Percentiles rank a stretch among this genome's conserved stretches.
Evolutionary conservation across 1,140 invertebrate genomes (phyloP).

Genomic region (Prorops nasuta): DNA sequence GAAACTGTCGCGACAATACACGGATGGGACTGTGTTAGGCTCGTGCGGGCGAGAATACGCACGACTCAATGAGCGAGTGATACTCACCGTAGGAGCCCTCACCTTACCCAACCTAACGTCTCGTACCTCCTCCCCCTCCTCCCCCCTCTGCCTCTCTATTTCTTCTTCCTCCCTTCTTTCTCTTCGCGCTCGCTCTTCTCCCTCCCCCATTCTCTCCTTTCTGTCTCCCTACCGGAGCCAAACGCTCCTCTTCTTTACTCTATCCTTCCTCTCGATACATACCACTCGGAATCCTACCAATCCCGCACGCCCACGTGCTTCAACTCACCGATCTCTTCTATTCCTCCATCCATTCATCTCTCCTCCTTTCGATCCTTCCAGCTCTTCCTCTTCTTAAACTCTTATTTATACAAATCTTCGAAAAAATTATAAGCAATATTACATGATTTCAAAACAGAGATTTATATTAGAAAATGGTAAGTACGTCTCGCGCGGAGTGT

Average conservation of each 20-base stretch:
- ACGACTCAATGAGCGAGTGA: slow-evolving; percentile 45
- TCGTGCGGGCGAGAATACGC: slow-evolving; percentile 41
- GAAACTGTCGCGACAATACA: slow-evolving; percentile 32
- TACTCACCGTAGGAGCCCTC: slow-evolving; percentile 41
- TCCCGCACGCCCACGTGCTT: neutral
- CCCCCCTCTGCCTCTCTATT: slow-evolving; percentile 16
- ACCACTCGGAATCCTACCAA: neutral
- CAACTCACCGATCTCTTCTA: neutral
- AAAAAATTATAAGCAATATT: too few species aligned
- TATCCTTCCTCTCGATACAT: neutral
- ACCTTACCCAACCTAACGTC: slow-evolving; percentile 34
- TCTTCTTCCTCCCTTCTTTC: slow-evolving; percentile 1
- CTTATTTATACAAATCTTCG: too few species aligned
- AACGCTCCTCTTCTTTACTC: slow-evolving; percentile 1
- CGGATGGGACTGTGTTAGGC: too few species aligned
- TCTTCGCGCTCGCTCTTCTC: slow-evolving; percentile 24
- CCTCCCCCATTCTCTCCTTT: slow-evolving; percentile 2
- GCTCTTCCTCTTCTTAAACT: slow-evolving; percentile 1
- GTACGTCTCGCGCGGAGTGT: too few species aligned
- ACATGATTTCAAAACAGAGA: too few species aligned
- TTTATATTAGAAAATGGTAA: too few species aligned
- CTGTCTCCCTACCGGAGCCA: slow-evolving; percentile 8
- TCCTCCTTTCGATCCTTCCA: neutral
- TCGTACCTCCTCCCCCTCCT: slow-evolving; percentile 22
- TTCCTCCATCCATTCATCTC: neutral